A percentile compares a stretch with the other conserved stretches of the same genome.
Evolutionary conservation across 2,888 invertebrate species (phyloP).

Genomic region (Lochmaea crataegi): DNA sequence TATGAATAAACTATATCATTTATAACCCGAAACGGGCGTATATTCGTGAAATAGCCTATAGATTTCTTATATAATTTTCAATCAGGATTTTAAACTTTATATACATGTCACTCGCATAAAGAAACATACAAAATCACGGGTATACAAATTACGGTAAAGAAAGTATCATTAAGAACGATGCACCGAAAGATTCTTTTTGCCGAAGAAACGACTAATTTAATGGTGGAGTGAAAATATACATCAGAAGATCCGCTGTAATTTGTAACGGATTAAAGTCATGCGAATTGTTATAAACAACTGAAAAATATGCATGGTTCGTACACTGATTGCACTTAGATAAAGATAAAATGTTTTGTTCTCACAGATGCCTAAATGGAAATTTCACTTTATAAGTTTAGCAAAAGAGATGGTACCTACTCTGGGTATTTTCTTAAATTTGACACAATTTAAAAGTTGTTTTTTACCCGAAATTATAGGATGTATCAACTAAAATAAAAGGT

Average conservation of each 20-base stretch:
- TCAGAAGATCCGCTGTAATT: slow-evolving; percentile 17
- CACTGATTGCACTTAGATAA: background rate
- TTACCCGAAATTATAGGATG: too few relatives aligned
- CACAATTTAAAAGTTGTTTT: too few relatives aligned
- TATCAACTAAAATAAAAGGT: too few relatives aligned
- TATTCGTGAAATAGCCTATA: too few relatives aligned
- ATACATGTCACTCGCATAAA: too few relatives aligned
- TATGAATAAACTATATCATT: too few relatives aligned
- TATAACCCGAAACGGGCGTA: too few relatives aligned
- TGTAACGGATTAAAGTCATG: slow-evolving; percentile 11
- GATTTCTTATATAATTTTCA: too few relatives aligned
- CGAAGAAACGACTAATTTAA: background rate
- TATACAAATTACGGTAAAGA: slow-evolving; percentile 2
- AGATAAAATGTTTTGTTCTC: background rate
- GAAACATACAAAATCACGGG: background rate
- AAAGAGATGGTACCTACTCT: too few relatives aligned
- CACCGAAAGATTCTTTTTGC: background rate
- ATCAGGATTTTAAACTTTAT: too few relatives aligned
- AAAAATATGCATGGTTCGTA: background rate
- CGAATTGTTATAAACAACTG: slow-evolving; percentile 6
- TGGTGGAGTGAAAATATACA: slow-evolving; percentile 10
- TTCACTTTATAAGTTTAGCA: background rate
- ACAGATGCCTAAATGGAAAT: background rate
- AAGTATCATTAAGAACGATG: background rate
- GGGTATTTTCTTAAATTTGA: too few relatives aligned